Evolutionary conservation across 2,797 vertebrate species (phyloP), one percentile per base, ranked within the genome.

Genomic region (Muraenolepis orangiensis): DNA sequence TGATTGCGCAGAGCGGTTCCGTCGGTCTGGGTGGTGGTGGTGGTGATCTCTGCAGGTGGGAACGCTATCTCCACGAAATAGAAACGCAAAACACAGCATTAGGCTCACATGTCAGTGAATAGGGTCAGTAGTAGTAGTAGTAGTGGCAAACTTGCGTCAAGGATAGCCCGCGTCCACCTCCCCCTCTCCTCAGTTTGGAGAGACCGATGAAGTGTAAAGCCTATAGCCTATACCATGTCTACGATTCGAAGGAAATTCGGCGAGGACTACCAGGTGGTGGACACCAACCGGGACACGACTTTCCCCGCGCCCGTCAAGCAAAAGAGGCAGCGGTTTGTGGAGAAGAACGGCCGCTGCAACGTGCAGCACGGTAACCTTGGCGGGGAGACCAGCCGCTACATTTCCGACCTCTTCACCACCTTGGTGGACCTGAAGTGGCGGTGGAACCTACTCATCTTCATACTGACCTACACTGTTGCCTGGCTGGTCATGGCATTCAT

Each of bases 401-500:
- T 97, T 69, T 95, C 96, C 0, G 96, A 97, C 36, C 89, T 97
- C 51, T 97, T 97, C 91, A 97, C 96, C 82, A 97, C 96, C 0
- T 85, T 97, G 78, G 96, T 97, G 88, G 96, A 97, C 74, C 94
- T 97, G 29, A 97, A 96, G 91, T 97, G 96, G 96, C 93, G 96
- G 66, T 97, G 96, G 96, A 97, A 97, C 89, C 89, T 97, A n/a
- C 92, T 97, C 30, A 96, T 97, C 85, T 97, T 97, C 87, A 90
- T 96, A 72, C 91, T 97, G 73, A 97, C 96, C 2, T 97, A 97
- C 90, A 97, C 96, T 0, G 94, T 97, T 0, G 96, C 96, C 1
- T 97, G 96, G 96, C 91, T 97, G 74, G 92, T 96, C n/a, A 97
- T 97, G 96, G 96, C 96, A 31, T 97, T 93, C 0, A 95, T 97